These are phyloP conservation scores for Chunga burmeisteri DNA, from an alignment of 2,113 vertebrate genomes.

Conservation along the genomic window DNA sequence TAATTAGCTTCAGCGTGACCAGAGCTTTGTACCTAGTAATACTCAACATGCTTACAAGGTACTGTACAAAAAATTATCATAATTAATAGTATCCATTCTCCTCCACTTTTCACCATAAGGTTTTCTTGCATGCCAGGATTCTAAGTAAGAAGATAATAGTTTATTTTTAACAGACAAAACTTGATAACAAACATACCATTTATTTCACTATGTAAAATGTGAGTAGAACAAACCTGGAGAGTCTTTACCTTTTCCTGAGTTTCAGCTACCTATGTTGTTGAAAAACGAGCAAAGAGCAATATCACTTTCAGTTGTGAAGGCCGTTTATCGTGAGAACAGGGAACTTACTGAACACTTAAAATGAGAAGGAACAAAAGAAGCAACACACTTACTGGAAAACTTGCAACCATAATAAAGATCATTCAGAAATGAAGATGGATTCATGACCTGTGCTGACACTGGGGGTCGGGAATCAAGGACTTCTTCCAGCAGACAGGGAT, in stretches of 20 bases:
- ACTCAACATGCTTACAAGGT: not conserved
- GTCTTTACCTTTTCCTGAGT: not conserved
- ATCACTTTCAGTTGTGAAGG: not conserved
- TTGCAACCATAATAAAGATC: no score
- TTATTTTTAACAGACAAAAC: not conserved
- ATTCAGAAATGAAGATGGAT: not conserved
- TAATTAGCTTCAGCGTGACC: not conserved
- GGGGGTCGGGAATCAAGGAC: not conserved
- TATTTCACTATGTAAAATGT: not conserved
- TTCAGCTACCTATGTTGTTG: not conserved
- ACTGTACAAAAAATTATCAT: not conserved
- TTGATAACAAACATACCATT: not conserved
- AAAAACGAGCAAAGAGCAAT: not conserved
- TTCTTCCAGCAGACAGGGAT: not conserved
- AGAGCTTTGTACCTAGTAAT: not conserved
- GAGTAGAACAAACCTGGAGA: not conserved
- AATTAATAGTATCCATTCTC: not conserved
- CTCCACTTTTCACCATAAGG: not conserved
- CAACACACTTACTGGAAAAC: not conserved
- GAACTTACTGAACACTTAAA: not conserved
- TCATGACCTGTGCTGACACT: not conserved
- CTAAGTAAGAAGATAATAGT: not conserved
- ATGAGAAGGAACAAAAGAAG: not conserved
- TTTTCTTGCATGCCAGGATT: not conserved
- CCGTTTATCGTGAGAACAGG: not conserved